Evolutionary conservation across 1,140 invertebrate genomes (phyloP).

Genomic region (Drosophila yakuba): DNA sequence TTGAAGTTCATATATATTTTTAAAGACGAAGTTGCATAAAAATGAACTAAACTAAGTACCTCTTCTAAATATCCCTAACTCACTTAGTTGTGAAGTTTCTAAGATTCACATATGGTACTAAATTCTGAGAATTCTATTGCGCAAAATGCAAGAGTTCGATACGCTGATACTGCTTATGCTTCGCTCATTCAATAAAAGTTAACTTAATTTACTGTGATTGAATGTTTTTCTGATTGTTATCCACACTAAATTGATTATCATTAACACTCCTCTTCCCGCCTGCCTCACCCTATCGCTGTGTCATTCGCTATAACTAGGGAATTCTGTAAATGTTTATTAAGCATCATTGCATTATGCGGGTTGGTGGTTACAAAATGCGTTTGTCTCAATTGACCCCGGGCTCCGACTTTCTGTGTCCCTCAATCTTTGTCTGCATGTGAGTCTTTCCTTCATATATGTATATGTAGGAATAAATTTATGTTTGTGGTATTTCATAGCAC

Average conservation of each 20-base stretch:
- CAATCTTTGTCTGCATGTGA: conserved; percentile 16
- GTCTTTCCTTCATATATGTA: background rate
- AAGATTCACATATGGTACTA: background rate
- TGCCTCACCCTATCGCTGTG: too few relatives aligned
- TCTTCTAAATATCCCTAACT: too few relatives aligned
- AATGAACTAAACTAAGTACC: too few relatives aligned
- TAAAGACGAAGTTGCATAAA: too few relatives aligned
- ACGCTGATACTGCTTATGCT: conserved; percentile 13
- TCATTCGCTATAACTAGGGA: conserved; percentile 5
- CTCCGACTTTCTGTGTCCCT: conserved; percentile 31
- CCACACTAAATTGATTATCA: conserved; percentile 75
- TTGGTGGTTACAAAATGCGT: conserved; percentile 66
- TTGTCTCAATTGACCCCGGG: conserved; percentile 69
- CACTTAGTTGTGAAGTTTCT: background rate
- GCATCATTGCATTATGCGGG: conserved; percentile 77
- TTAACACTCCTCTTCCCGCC: conserved; percentile 33
- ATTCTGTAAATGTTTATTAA: conserved; percentile 72
- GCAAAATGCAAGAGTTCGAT: conserved; percentile 2
- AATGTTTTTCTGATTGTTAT: conserved; percentile 73
- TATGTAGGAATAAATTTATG: background rate
- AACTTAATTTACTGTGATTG: conserved; percentile 77
- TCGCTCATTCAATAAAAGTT: conserved; percentile 67
- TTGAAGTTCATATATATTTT: background rate
- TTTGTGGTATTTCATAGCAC: background rate
- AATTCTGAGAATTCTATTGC: background rate